Evolutionary conservation across 2,888 invertebrate species (phyloP), one percentile per base, ranked within the genome.

Genomic region (Chironomus riparius): DNA sequence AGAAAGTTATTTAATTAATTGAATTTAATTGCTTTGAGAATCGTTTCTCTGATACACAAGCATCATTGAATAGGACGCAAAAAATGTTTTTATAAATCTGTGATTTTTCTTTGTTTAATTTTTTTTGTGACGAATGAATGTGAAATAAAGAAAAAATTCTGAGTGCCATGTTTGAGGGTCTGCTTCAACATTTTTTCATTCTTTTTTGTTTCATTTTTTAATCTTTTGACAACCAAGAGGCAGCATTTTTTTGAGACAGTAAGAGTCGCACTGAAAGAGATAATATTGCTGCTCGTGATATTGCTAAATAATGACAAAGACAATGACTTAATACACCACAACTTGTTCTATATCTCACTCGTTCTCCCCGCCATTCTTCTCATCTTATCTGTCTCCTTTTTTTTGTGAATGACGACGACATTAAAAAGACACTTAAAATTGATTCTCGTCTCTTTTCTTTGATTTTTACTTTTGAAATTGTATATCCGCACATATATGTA

Each of bases 1-100:
- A 38, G 38, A 38, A 69, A 24, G 2, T 70, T 70, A 70, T 70
- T 56, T 70, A 70, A 70, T 70, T 70, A 70, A 70, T 70, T 70
- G 50, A 70, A n/a, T 70, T 70, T 70, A 70, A 70, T 70, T 50
- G 70, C 50, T 70, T 24, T 24, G 18, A 70, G 70, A 70, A 70
- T 47, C 24, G 50, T 50, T 48, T 50, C 18, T 5, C 18, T 56
- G 56, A 56, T 18, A 56, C 2, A 50, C 56, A 56, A 56, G 10
- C 38, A 10, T 38, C 38, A 10, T 38, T 38, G 38, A 38, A 38
- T 38, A 38, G 38, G 38, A 38, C 10, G 10, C 38, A 38, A 38
- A 38, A 38, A 56, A 56, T 15, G 56, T 7, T 18, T 56, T 15
- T 56, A 56, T 56, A 56, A 56, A n/a, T 18, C 15, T 18, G 5